Base-by-base conservation (phyloP, 1,140 invertebrate genomes). In the Danaus melanippus region DNA sequence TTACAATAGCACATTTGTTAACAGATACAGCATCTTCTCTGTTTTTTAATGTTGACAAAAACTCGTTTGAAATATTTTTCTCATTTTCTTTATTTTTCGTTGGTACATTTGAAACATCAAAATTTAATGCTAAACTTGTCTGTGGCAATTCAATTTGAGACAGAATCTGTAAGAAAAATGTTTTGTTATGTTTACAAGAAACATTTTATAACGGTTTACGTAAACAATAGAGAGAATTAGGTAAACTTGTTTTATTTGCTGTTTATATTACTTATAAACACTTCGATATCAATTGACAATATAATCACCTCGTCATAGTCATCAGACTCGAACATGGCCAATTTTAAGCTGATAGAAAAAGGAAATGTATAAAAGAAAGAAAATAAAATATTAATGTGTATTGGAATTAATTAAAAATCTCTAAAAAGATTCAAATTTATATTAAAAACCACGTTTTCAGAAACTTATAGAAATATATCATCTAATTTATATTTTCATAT, bases 301-400 rank as follows among this genome's bases (percentile, higher is more conserved):
- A 32, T 32, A 32, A 32, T 32, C 21, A 85, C 82, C 69, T 85
- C 72, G 64, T 85, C 82, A 46, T 71, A 85, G 58, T 83, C 82
- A 59, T 83, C 82, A 9, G 82, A 82, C 64, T 85, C 78, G 62
- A 85, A 85, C 82, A 85, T 79, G 62, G 17, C 53, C 0, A 41
- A 9, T 50, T 50, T 9, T 54, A 17, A 41, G n/a, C 17, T 12
- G 12, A 52, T 43, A n/a, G 15, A 40, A 52, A 42, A 50, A 11
- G 11, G 7, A 44, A 44, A 44, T 10, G 8, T 44, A 44, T 44
- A 44, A n/a, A 10, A 44, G 42, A n/a, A 12, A n/a, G 42, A n/a
- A 2, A 44, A 7, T 7, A 12, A n/a, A 12, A 44, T 17, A 46
- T 12, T 12, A 46, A 10, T 46, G 45, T 46, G 0, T 11, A 8